Evolutionary conservation across 2,888 invertebrate species (phyloP), one percentile per base, ranked within the genome.

Genomic region (Lasioglossum pauxillum): DNA sequence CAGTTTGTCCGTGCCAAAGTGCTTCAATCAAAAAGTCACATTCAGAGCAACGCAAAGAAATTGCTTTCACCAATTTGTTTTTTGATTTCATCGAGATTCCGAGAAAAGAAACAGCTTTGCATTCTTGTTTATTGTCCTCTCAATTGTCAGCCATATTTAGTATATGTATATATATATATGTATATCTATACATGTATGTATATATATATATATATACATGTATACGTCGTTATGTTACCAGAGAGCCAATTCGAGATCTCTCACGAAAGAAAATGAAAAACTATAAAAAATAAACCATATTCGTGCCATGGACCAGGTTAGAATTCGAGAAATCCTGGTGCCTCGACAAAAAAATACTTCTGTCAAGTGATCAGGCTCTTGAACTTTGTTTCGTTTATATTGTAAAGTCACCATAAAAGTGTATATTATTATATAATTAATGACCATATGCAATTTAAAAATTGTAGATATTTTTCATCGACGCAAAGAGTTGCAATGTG

Each of bases 381-480:
- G 77, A 83, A 84, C 78, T 88, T 89, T 80, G 83, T 92, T 93
- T 92, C 86, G 86, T 94, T 93, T 92, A 92, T 91, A 93, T 86
- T 94, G 93, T 93, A 92, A 92, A 94, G 93, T 93, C 91, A 92
- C 88, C 91, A 89, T 88, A 88, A 89, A 91, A 92, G 71, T 91
- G 91, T 91, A 89, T 89, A 94, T 94, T 92, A 93, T 93, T 93
- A 92, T 92, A 93, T 91, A 92, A 92, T 90, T 92, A 91, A 90
- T 86, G 90, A 91, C 82, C 90, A 91, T 87, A 90, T 44, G 87
- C 87, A 91, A 86, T 87, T 90, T 76, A 86, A 91, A 91, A 92
- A 93, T 90, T 94, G 93, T 94, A 94, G 94, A 94, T 94, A 94
- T 94, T 93, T 93, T 94, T 93, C 91, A 94, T 93, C 92, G 90